Evolutionary conservation across 2,888 invertebrate genomes (phyloP), one percentile per base, ranked within the genome.

Genomic region (Criorhina ranunculi): DNA sequence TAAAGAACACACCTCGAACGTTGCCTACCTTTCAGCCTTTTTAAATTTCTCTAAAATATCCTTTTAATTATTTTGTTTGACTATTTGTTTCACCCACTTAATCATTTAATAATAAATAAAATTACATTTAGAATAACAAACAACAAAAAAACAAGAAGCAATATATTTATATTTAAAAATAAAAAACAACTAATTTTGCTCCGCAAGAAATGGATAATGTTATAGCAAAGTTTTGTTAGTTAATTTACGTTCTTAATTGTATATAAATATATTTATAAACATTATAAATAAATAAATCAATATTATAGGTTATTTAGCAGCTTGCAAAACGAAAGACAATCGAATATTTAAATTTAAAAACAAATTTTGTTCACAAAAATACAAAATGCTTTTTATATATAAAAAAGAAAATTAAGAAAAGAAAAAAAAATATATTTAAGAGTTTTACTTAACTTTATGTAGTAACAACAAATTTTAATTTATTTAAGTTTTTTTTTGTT

Each of bases 301-400:
- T 51, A 24, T 60, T 33, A 59, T 40, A 76, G 31, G 69, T 69
- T 76, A 76, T 33, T 67, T 69, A 77, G 76, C 76, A 77, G 76
- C 76, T 77, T 77, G 69, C 67, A 66, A 75, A 75, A 77, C 69
- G 76, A 69, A 77, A 59, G 76, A 77, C 76, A 77, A 77, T 77
- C 76, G 76, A 77, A 69, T 77, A 77, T 69, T 69, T 77, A 59
- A 77, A 77, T 51, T 67, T 42, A 66, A 59, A 37, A 49, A 51
- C n/a, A 29, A 31, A n/a, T 17, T 49, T 70, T 62, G 19, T 55
- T 64, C 53, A 53, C 62, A 73, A 76, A 57, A 66, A 76, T 31
- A 57, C 57, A 67, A 76, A 76, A 66, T 40, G 57, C 57, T 57
- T 67, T 76, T 76, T 57, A 67, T 66, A 66, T 33, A 55, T 33